Base-by-base conservation (phyloP, 2,888 invertebrate genomes). In the Pheosia gnoma region DNA sequence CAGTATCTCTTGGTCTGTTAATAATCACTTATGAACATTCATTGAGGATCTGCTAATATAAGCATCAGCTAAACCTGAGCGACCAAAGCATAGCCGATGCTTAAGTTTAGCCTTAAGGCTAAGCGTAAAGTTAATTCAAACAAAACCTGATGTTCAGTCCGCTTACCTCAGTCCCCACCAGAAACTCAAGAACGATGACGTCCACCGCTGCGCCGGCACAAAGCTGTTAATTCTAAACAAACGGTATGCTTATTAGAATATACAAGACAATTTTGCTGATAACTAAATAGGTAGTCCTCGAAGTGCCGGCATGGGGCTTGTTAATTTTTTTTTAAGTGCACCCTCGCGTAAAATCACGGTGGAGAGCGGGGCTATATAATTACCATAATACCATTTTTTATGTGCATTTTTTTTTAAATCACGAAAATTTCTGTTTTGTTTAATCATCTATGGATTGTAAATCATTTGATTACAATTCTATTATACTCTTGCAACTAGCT, bases 301-400 rank as follows among this genome's bases (percentile, higher is more conserved):
- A 72, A 84, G 72, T 61, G 71, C 67, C 72, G 60, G 59, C 78
- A 63, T 53, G 85, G 79, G 77, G 65, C 62, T 66, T 64, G 65
- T 83, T 83, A 71, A n/a, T n/a, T n/a, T 63, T 81, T 83, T 80
- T 80, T 77, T 78, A 78, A 70, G 74, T 13, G 53, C 72, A 70
- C 80, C 75, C 74, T 67, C 64, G 71, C 74, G 80, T 74, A 70
- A 77, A 78, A 82, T 83, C 70, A 74, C 74, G 60, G 66, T 64
- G 71, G 68, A 68, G 73, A 67, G 71, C 71, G 66, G 70, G 68
- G 75, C 67, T 66, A 73, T 67, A 71, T 78, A 81, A 81, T 81
- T 81, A 81, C 69, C 58, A 25, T 25, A 25, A 25, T 0, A 25
- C 25, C 25, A 25, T 25, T 25, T 25, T 25, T 25, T 25, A 25